A percentile compares a stretch with the other conserved stretches of the same genome.
Evolutionary conservation across 1,140 invertebrate genomes (phyloP).

Genomic region (Eufriesea mexicana): DNA sequence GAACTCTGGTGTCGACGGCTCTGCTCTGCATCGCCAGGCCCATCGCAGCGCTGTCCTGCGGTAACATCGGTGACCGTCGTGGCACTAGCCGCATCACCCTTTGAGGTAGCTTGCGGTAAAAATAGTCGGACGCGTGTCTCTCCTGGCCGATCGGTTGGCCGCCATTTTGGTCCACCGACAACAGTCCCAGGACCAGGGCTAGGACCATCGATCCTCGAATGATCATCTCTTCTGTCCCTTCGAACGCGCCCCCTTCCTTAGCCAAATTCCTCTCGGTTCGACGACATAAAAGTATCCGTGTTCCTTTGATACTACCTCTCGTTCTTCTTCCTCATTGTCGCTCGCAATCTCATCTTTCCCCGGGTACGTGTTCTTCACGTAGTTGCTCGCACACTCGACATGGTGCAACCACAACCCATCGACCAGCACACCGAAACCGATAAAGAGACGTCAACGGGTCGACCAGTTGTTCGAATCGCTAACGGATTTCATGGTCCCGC

Average conservation of each 20-base stretch:
- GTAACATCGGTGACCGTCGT: constrained; percentile 76
- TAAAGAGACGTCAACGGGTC: background rate
- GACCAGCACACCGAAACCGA: too few species aligned
- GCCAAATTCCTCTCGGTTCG: constrained; percentile 55
- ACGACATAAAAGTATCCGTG: constrained; percentile 58
- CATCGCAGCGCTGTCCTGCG: constrained; percentile 71
- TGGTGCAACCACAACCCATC: constrained; percentile 57
- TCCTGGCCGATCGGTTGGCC: constrained; percentile 57
- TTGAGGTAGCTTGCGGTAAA: constrained; percentile 59
- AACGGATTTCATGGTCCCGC: constrained; percentile 14
- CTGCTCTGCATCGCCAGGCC: constrained; percentile 90
- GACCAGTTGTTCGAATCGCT: background rate
- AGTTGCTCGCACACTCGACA: constrained; percentile 69
- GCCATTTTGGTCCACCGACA: constrained; percentile 71
- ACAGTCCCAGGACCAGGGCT: constrained; percentile 73
- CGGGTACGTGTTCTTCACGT: constrained; percentile 63
- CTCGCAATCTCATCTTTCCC: constrained; percentile 66
- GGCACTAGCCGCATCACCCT: constrained; percentile 80
- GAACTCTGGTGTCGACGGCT: constrained; percentile 92
- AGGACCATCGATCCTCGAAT: constrained; percentile 72
- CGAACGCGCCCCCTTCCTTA: constrained; percentile 63
- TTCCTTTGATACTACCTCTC: constrained; percentile 73
- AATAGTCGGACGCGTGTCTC: constrained; percentile 60
- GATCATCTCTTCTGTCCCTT: constrained; percentile 70
- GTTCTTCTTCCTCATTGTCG: constrained; percentile 75